Percentiles rank a stretch among this genome's conserved stretches.
Conservation (phyloP, 2,113 vertebrate species). For the Bubo bubo region DNA sequence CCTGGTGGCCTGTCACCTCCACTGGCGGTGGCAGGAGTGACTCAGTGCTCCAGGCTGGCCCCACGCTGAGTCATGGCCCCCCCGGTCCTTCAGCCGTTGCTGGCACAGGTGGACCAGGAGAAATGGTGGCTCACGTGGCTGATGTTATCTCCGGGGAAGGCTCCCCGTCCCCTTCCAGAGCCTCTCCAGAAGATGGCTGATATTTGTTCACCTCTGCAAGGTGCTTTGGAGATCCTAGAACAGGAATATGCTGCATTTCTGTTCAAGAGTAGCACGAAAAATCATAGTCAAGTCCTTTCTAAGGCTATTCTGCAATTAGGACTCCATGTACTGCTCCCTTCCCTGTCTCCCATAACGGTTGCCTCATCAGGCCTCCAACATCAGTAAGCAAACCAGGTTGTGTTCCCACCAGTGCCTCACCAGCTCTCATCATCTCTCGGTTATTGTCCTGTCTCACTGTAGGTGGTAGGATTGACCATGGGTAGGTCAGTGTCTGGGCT, state of each 20-base stretch:
- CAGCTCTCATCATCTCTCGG: neutral
- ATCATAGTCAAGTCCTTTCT: neutral
- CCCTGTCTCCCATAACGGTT: neutral
- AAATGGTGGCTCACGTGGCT: rapidly evolving
- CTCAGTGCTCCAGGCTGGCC: neutral
- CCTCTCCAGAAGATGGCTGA: neutral
- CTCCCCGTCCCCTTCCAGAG: neutral
- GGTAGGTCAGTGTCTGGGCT: neutral
- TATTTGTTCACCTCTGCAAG: neutral
- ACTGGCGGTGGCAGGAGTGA: neutral
- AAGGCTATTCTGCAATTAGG: neutral
- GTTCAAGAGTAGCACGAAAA: neutral
- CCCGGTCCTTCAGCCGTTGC: rapidly evolving
- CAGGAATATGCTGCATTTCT: neutral
- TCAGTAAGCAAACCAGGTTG: neutral
- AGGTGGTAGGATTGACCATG: neutral
- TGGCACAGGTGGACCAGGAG: neutral
- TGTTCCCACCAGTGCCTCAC: neutral
- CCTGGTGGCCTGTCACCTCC: neutral
- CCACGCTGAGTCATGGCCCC: neutral
- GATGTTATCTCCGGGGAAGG: neutral
- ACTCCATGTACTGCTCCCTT: neutral
- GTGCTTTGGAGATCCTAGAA: neutral
- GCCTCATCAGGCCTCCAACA: neutral
- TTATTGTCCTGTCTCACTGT: neutral